Conservation (phyloP, 2,888 invertebrate species). For the Gymnoscelis rufifasciata region DNA sequence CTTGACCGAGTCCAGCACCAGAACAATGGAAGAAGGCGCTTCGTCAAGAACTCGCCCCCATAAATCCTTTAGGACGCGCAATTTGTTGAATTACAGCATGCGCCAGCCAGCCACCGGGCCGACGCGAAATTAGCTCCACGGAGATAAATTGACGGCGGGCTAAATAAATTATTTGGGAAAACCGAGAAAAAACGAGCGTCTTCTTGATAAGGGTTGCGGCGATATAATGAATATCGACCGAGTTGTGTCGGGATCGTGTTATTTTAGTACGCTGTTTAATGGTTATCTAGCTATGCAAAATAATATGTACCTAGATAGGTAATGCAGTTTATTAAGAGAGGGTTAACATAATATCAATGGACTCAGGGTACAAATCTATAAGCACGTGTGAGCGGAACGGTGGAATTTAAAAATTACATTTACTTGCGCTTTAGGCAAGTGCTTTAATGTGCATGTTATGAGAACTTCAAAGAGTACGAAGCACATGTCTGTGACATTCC, state of each 20-base stretch:
- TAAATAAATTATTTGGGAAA: slow-evolving; percentile 80
- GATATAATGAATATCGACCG: slow-evolving; percentile 74
- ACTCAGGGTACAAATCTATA: no score
- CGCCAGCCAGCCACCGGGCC: slow-evolving; percentile 76
- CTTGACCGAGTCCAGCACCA: slow-evolving; percentile 45
- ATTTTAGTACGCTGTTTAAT: not conserved
- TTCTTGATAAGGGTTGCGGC: slow-evolving; percentile 77
- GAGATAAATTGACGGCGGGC: slow-evolving; percentile 78
- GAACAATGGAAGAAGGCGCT: slow-evolving; percentile 74
- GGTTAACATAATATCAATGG: no score
- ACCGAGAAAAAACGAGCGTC: slow-evolving; percentile 78
- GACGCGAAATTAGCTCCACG: slow-evolving; percentile 78
- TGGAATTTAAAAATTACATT: no score
- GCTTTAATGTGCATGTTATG: no score
- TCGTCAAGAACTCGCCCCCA: slow-evolving; percentile 72
- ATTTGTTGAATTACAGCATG: slow-evolving; percentile 80
- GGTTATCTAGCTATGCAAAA: no score
- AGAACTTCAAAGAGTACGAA: no score
- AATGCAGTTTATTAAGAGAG: no score
- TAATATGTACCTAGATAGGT: no score
- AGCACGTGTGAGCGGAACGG: no score
- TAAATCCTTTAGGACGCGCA: slow-evolving; percentile 76
- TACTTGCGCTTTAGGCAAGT: no score
- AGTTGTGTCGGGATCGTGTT: slow-evolving; percentile 3
- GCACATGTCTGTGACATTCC: no score